phyloP scores from a whole-genome alignment of 1,140 invertebrate species.

The Cheumatopsyche charites region DNA sequence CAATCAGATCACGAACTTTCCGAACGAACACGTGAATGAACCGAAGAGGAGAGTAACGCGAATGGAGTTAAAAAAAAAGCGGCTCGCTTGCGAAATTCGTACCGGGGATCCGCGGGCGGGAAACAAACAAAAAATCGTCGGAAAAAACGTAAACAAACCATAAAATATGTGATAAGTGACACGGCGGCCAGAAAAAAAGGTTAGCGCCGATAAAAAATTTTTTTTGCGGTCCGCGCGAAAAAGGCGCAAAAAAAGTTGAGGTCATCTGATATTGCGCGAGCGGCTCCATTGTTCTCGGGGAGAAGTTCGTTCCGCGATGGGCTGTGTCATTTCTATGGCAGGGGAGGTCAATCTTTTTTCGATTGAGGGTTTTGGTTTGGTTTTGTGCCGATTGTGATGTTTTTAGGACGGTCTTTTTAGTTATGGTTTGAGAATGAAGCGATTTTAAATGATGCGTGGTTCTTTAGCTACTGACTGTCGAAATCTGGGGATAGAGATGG shows the following conservation, averaged over 20 bases:
- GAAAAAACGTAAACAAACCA: conserved; percentile 40
- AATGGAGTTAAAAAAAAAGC: conserved; percentile 1
- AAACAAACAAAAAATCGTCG: conserved; percentile 17
- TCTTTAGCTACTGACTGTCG: too few species aligned
- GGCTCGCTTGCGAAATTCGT: conserved; percentile 16
- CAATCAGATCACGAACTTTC: conserved; percentile 33
- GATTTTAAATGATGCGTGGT: too few species aligned
- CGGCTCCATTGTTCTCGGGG: background rate
- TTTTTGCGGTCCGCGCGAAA: conserved; percentile 9
- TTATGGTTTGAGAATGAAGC: too few species aligned
- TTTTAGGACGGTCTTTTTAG: too few species aligned
- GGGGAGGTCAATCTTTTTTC: background rate
- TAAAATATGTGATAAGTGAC: conserved; percentile 39
- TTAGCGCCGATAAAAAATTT: conserved; percentile 27
- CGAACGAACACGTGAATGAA: conserved; percentile 15
- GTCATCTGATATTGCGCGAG: conserved; percentile 18
- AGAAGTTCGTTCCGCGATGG: background rate
- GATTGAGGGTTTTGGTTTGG: too few species aligned
- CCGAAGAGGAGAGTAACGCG: background rate
- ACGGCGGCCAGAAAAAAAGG: conserved; percentile 22
- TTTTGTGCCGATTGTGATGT: too few species aligned
- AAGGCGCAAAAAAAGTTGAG: conserved; percentile 19
- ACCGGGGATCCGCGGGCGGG: conserved; percentile 19
- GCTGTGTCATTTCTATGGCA: background rate
- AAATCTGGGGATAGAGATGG: too few species aligned